Evolutionary conservation across 2,797 vertebrate genomes (phyloP).

Genomic region (Spea hammondii): DNA sequence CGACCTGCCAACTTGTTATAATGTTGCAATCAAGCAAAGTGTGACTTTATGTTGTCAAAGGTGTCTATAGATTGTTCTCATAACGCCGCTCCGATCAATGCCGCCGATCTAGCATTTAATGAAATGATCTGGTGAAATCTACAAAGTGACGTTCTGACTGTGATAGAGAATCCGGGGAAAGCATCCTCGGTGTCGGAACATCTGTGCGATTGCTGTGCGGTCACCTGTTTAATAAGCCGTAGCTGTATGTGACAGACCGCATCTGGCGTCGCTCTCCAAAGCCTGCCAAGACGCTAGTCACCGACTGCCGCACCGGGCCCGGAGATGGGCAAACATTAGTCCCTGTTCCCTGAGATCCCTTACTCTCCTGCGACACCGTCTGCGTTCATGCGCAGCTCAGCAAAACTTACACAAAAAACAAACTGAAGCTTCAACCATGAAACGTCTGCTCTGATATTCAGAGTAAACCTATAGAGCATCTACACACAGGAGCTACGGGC

Average conservation of each 20-base stretch:
- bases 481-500: too few species aligned
- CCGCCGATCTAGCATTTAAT: neutral
- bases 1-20: too few species aligned
- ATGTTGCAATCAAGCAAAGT: too few species aligned
- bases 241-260: constrained; percentile 53
- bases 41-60: too few species aligned
- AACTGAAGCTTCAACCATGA: neutral
- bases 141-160: too few species aligned
- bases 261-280: constrained; percentile 51
- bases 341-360: constrained; percentile 10
- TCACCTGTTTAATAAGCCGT: constrained; percentile 51
- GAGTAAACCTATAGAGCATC: neutral
- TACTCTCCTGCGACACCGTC: constrained; percentile 5
- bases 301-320: constrained; percentile 5
- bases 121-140: neutral
- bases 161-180: neutral
- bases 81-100: too few species aligned
- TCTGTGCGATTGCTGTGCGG: constrained; percentile 50
- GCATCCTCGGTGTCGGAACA: constrained; percentile 1
- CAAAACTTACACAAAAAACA: constrained; percentile 10
- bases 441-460: neutral
- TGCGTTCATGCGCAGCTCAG: constrained; percentile 10
- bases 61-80: too few species aligned
- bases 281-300: constrained; percentile 47
- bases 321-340: constrained; percentile 27